These are phyloP conservation scores for Strigops habroptila DNA, from an alignment of 2,113 vertebrate species.

Conservation along the genomic window DNA sequence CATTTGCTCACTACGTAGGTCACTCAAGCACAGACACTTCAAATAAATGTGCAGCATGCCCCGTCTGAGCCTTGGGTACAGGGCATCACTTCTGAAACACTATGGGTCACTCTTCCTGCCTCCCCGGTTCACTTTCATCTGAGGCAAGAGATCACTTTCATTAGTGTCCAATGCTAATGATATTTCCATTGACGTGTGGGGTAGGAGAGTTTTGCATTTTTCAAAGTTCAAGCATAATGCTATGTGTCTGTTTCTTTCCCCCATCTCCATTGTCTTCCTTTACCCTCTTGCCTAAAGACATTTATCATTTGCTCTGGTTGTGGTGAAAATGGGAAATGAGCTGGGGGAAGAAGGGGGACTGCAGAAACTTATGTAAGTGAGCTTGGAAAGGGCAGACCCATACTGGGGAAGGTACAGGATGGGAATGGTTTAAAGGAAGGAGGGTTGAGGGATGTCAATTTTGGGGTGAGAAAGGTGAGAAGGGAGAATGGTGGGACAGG, in stretches of 20 bases:
- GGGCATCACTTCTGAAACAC: neutral
- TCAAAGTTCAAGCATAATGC: neutral
- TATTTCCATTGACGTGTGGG: neutral
- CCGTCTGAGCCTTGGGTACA: neutral
- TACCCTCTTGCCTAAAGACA: neutral
- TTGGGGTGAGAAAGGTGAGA: neutral
- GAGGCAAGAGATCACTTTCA: neutral
- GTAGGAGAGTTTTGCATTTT: neutral
- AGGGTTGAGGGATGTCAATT: neutral
- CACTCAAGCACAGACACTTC: neutral
- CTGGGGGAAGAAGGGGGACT: neutral
- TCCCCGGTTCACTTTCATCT: neutral
- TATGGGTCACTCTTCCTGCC: neutral
- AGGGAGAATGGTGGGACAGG: neutral
- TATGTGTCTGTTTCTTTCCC: neutral
- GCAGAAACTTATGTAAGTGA: too few relatives aligned
- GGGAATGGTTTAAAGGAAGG: neutral
- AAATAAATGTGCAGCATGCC: neutral
- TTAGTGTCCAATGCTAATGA: neutral
- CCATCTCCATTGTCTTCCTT: neutral
- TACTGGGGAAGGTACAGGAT: neutral
- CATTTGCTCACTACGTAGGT: conserved; percentile 18
- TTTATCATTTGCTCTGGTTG: neutral
- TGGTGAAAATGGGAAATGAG: neutral
- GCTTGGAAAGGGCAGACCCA: neutral